A percentile compares a stretch with the other conserved stretches of the same genome.
phyloP scores from a whole-genome alignment of 2,113 vertebrate genomes.

The Scartelaos histophorus region DNA sequence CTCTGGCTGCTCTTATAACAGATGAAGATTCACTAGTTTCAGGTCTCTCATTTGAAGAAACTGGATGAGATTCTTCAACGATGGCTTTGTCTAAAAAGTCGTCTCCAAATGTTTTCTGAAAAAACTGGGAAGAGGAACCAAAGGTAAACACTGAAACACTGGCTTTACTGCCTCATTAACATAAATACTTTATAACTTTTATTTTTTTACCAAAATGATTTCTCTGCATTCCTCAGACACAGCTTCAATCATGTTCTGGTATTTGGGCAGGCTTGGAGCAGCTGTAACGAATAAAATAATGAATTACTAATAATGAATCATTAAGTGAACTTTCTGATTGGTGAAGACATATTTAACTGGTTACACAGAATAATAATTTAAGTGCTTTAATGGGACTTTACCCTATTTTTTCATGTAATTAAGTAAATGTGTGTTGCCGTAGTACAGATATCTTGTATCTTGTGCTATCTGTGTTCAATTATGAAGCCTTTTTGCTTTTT shows the following conservation, averaged over 20 bases:
- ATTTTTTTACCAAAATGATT: slow-evolving; percentile 71
- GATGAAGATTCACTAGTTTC: slow-evolving; percentile 56
- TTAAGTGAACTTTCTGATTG: not conserved
- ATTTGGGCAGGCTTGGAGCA: slow-evolving; percentile 68
- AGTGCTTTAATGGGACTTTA: too few relatives aligned
- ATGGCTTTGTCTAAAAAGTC: slow-evolving; percentile 49
- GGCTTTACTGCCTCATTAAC: not conserved
- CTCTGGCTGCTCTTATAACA: slow-evolving; percentile 71
- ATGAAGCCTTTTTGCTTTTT: too few relatives aligned
- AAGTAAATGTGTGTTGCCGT: too few relatives aligned
- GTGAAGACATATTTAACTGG: slow-evolving; percentile 7
- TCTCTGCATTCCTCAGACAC: slow-evolving; percentile 82
- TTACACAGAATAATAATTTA: too few relatives aligned
- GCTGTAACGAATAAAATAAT: slow-evolving; percentile 26
- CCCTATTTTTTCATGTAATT: too few relatives aligned
- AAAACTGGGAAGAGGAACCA: slow-evolving; percentile 65
- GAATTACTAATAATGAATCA: not conserved
- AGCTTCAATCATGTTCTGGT: slow-evolving; percentile 76
- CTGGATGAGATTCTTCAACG: slow-evolving; percentile 27
- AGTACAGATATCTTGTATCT: too few relatives aligned
- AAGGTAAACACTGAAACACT: not conserved
- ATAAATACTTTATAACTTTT: too few relatives aligned
- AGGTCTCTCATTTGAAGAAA: slow-evolving; percentile 53
- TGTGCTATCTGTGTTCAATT: too few relatives aligned
- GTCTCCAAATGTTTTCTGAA: slow-evolving; percentile 68